These are phyloP conservation scores for Paralvinella palmiformis DNA, from an alignment of 1,140 invertebrate genomes.

Conservation along the genomic window DNA sequence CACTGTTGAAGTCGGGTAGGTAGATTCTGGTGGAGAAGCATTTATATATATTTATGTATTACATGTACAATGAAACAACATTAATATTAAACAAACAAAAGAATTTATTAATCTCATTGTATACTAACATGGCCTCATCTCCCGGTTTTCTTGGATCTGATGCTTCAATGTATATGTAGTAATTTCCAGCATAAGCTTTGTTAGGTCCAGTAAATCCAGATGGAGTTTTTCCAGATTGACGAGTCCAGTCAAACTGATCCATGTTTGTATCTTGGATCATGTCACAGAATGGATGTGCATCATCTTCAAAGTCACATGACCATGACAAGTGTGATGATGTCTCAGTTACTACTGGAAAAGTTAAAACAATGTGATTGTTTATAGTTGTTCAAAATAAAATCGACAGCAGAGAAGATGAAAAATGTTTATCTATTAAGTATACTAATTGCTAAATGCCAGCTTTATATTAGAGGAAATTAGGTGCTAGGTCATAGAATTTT, in stretches of 20 bases:
- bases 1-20: neutral
- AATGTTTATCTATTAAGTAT: no score
- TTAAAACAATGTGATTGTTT: no score
- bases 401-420: no score
- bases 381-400: no score
- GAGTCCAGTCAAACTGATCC: constrained; percentile 16
- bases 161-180: constrained; percentile 42
- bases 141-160: constrained; percentile 29
- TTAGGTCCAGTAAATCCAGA: constrained; percentile 22
- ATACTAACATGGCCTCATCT: constrained; percentile 19
- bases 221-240: constrained; percentile 10
- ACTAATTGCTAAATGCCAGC: no score
- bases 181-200: constrained; percentile 25
- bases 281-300: constrained; percentile 6
- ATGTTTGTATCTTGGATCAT: constrained; percentile 2
- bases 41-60: neutral
- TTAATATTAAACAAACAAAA: neutral
- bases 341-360: no score
- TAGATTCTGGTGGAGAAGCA: neutral
- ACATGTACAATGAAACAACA: neutral
- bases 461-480: no score
- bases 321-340: no score
- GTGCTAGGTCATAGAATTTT: no score
- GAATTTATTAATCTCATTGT: neutral
- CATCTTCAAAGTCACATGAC: constrained; percentile 10